Conservation (phyloP, 2,113 vertebrate genomes). For the Alethe diademata region DNA sequence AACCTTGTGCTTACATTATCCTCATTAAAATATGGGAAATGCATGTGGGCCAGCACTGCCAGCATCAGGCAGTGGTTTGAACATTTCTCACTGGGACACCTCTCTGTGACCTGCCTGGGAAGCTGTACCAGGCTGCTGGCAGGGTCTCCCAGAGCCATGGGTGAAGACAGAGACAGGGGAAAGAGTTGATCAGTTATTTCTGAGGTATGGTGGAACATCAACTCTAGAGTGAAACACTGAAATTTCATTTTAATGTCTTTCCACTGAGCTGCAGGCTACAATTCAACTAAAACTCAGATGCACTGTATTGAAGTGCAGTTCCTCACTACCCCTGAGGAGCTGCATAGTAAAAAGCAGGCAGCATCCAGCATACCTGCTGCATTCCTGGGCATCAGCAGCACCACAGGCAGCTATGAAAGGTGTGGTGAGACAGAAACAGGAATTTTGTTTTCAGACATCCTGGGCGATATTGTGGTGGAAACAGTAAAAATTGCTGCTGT, state of each 20-base stretch:
- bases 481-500: not conserved
- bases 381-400: not conserved
- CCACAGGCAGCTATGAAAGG: not conserved
- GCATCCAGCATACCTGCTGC: not conserved
- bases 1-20: not conserved
- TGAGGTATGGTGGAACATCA: not conserved
- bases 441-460: not conserved
- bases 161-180: not conserved
- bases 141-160: not conserved
- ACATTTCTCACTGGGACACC: accelerated
- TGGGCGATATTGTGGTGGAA: not conserved
- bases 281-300: slow-evolving; percentile 59
- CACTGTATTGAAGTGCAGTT: not conserved
- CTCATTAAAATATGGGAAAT: not conserved
- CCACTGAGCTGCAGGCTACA: slow-evolving; percentile 26
- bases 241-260: slow-evolving; percentile 55
- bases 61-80: not conserved
- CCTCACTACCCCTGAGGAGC: not conserved
- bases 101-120: not conserved
- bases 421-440: not conserved
- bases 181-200: slow-evolving; percentile 17
- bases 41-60: accelerated
- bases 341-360: not conserved
- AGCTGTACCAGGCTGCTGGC: not conserved
- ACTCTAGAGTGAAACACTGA: not conserved